Base-by-base conservation (phyloP, 1,140 invertebrate genomes). In the Mycetomoellerius zeteki region DNA sequence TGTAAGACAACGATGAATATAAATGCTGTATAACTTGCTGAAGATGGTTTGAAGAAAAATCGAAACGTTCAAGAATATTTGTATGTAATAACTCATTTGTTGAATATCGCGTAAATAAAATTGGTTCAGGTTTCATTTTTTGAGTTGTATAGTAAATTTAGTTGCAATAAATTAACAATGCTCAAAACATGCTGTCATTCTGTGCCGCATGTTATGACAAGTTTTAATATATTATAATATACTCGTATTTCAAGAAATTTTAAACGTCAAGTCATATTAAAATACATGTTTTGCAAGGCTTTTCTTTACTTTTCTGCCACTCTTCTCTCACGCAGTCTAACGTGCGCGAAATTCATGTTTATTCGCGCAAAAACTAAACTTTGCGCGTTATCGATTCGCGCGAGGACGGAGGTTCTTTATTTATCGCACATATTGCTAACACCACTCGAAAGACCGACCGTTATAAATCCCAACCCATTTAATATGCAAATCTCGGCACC, bases 391-490 rank as follows among this genome's bases (percentile, higher is more conserved):
- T 52, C 30, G 76, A 62, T 56, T 88, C 58, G 67, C 86, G 88
- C 60, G 78, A 65, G 56, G 47, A 81, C n/a, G n/a, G n/a, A 58
- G 21, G 56, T 90, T 90, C 82, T 88, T 91, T 91, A 91, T 90
- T 91, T 90, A 90, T 90, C 82, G 86, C 77, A 75, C 24, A 71
- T 90, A 92, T 91, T 89, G 89, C 89, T 91, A 86, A 88, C 88
- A 89, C 78, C 62, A 72, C 67, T 85, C 65, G 58, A 56, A 71
- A 76, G 56, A 64, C 87, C 89, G 84, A 91, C 73, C 91, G 94
- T 95, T 95, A 95, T 95, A 95, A 95, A 95, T 95, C 95, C 94
- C 90, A 89, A 95, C 93, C 94, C 94, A 93, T 95, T 95, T 95
- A 95, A 95, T 95, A 95, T 95, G 94, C 92, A 95, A 95, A 95